Base-by-base conservation (phyloP, 23 tunicate species). In the Ciona savignyi region DNA sequence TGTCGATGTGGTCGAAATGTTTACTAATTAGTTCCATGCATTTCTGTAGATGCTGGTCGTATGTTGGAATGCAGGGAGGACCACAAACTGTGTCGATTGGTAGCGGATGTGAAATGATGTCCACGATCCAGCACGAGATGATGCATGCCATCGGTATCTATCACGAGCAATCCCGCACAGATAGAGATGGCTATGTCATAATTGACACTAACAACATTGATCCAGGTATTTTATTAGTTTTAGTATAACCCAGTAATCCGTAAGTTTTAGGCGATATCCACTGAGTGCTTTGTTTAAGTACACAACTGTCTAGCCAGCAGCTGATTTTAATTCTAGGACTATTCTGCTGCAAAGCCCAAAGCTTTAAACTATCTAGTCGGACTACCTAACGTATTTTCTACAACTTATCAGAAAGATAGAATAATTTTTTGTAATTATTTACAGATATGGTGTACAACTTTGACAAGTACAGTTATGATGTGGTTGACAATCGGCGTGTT, bases 151-250 rank as follows among this genome's bases (percentile, higher is more conserved):
- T 42, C 15, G 56, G 56, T 9, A 42, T 42, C 81, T 87, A 76
- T 34, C 95, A 87, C 60, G 80, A 87, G 51, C 95, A 87, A 63
- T 87, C 95, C 0, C 35, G 95, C 0, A 78, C 95, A 15, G 95
- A 87, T 48, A 66, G 95, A 81, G 95, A 87, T 76, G 95, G 80
- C 29, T 87, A 87, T 66, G 71, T 87, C 29, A 30, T 48, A 32
- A 81, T 87, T 30, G 67, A 62, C 30, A 84, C 90, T 29, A 51
- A 81, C 4, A 74, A 77, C 25, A 87, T 87, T 21, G 74, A 60
- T 19, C 72, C 78, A 27, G 95, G 95, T 87, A 65, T 30, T 9
- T 65, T 19, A 15, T 51, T 15, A 51, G 62, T n/a, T n/a, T n/a
- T n/a, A n/a, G n/a, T n/a, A n/a, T n/a, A n/a, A n/a, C n/a, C n/a